Base-by-base conservation (phyloP, 2,113 vertebrate species). In the Corythornis vintsioides region DNA sequence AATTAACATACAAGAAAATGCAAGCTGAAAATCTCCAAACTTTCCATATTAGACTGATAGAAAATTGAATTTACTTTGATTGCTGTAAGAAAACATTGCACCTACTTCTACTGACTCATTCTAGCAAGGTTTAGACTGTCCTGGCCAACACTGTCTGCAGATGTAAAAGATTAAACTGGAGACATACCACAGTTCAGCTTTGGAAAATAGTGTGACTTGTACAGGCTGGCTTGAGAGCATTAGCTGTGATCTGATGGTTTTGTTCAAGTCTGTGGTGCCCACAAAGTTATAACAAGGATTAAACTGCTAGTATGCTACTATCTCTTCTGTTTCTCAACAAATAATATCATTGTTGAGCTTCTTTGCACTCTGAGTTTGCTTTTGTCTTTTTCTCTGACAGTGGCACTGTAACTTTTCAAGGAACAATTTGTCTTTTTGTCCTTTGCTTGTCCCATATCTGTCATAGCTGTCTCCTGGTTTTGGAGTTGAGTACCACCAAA, bases 1-100 rank as follows among this genome's bases (percentile, higher is more conserved):
- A 94, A 90, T 95, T 92, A 90, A 72, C 92, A 96, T 96, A 88
- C 61, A 81, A 84, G 90, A 90, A 93, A 97, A 96, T 92, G 74
- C 83, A 94, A 94, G 83, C 91, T 93, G 94, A 95, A 96, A 95
- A 84, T 91, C 91, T 83, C 76, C 78, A 82, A 96, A 96, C 84
- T 95, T 95, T 72, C 86, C 33, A 83, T 91, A 63, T 77, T 88
- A 96, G 83, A 88, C 75, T 79, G 55, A 86, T 75, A 89, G 81
- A 82, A 95, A 93, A 88, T 52, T 31, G 83, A 67, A 91, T 96
- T 91, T 87, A 33, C 43, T 84, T 94, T 60, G 84, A 76, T 70
- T 85, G 59, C 82, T 60, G 92, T 59, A 69, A 67, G 86, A 85
- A 94, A 91, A 88, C 3, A 3, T 72, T 74, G 84, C 57, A 63